phyloP scores from a whole-genome alignment of 2,113 vertebrate species.

The Microtus ochrogaster region DNA sequence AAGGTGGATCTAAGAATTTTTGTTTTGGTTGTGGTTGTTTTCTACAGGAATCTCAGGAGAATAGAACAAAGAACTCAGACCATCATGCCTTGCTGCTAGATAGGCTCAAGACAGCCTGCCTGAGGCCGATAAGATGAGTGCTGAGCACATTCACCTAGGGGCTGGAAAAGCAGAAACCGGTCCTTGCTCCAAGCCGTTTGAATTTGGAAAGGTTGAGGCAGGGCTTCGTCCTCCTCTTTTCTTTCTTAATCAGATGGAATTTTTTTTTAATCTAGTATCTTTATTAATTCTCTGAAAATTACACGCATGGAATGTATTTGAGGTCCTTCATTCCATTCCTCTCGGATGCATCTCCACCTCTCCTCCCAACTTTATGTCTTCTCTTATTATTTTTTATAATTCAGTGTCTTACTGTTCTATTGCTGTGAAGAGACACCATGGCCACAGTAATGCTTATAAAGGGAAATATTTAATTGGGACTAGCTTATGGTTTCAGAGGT shows the following conservation, averaged over 20 bases:
- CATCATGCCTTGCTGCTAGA: not conserved
- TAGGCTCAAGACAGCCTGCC: not conserved
- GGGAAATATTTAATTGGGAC: not conserved
- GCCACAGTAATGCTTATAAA: not conserved
- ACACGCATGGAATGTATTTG: not conserved
- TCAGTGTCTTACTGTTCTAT: not conserved
- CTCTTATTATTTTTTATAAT: not conserved
- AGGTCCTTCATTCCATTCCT: not conserved
- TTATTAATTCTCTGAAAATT: not conserved
- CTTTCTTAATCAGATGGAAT: not conserved
- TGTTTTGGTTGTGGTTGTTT: not conserved
- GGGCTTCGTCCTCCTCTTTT: not conserved
- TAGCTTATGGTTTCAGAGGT: not conserved
- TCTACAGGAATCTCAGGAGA: not conserved
- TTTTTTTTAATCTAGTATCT: not conserved
- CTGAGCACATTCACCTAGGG: not conserved
- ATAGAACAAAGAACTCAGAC: not conserved
- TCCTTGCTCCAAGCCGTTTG: not conserved
- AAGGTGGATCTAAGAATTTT: not conserved
- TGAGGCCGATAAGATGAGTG: not conserved
- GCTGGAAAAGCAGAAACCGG: not conserved
- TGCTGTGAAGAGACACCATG: not conserved
- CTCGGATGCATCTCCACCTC: not conserved
- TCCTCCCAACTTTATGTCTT: not conserved
- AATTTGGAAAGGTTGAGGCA: not conserved